These are phyloP conservation scores for Pimephales promelas DNA, from an alignment of 2,113 vertebrate species.

Conservation along the genomic window DNA sequence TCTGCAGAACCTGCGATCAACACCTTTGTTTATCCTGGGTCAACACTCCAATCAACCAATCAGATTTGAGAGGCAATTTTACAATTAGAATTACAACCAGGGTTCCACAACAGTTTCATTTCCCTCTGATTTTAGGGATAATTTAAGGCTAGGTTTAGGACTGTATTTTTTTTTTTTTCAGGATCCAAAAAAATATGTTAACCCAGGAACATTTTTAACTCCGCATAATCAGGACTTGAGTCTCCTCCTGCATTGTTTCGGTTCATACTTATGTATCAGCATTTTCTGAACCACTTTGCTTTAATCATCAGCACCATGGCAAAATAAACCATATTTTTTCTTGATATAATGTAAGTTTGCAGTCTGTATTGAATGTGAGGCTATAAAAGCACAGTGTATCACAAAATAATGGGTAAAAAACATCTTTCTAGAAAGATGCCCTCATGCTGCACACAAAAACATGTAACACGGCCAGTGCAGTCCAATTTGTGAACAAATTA, in stretches of 20 bases:
- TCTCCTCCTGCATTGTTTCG: neutral
- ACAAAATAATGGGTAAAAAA: neutral
- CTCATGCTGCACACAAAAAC: neutral
- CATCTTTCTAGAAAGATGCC: neutral
- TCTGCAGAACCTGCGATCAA: neutral
- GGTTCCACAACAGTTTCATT: no score
- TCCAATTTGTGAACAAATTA: neutral
- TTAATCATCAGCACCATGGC: neutral
- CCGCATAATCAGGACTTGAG: no score
- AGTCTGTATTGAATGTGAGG: conserved; percentile 7
- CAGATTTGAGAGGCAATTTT: no score
- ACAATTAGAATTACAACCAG: no score
- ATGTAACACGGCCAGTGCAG: neutral
- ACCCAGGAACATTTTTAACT: no score
- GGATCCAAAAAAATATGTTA: no score
- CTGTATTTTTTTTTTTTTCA: no score
- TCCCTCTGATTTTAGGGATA: no score
- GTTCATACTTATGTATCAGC: conserved; percentile 2
- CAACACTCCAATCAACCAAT: no score
- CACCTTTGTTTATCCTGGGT: no score
- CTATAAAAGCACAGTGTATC: neutral
- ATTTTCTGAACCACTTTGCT: conserved; percentile 6
- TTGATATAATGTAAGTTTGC: conserved; percentile 2
- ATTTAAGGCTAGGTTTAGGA: no score
- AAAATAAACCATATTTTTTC: neutral